Evolutionary conservation across 2,888 invertebrate genomes (phyloP).

Genomic region (Cancer borealis): DNA sequence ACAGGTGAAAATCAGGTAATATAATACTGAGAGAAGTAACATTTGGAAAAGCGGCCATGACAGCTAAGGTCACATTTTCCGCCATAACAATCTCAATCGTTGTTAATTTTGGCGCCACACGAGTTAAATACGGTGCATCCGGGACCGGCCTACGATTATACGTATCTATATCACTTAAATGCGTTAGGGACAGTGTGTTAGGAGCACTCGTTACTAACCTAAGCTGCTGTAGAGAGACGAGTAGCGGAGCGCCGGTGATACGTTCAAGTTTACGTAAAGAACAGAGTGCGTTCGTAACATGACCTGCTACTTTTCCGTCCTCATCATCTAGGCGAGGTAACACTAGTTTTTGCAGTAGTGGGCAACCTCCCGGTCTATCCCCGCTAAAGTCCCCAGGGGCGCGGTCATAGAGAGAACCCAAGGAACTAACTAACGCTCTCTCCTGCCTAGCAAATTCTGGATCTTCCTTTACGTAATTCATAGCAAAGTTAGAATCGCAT

Average conservation of each 20-base stretch:
- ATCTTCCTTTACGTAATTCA: conserved; percentile 68
- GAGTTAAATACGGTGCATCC: conserved; percentile 61
- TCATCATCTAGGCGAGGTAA: conserved; percentile 75
- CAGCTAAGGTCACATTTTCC: conserved; percentile 48
- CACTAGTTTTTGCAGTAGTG: conserved; percentile 60
- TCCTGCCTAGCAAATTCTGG: conserved; percentile 59
- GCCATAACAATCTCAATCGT: conserved; percentile 70
- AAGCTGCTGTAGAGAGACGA: conserved; percentile 56
- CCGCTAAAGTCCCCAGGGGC: conserved; percentile 72
- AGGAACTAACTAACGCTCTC: conserved; percentile 64
- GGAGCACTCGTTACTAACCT: conserved; percentile 2
- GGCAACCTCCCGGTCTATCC: conserved; percentile 57
- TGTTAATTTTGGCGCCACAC: conserved; percentile 62
- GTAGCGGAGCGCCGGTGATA: conserved; percentile 70
- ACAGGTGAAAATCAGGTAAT: conserved; percentile 63
- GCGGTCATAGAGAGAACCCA: conserved; percentile 66
- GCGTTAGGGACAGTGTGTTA: conserved; percentile 37
- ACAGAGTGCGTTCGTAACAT: conserved; percentile 63
- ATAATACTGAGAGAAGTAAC: conserved; percentile 65
- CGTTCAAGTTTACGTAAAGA: conserved; percentile 66
- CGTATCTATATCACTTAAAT: conserved; percentile 73
- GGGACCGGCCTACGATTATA: conserved; percentile 70
- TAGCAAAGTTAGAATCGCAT: conserved; percentile 71
- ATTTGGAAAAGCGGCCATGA: conserved; percentile 51
- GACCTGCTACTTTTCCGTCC: conserved; percentile 62